Evolutionary conservation across 2,113 vertebrate genomes (phyloP).

Genomic region (Catharus fuscescens): DNA sequence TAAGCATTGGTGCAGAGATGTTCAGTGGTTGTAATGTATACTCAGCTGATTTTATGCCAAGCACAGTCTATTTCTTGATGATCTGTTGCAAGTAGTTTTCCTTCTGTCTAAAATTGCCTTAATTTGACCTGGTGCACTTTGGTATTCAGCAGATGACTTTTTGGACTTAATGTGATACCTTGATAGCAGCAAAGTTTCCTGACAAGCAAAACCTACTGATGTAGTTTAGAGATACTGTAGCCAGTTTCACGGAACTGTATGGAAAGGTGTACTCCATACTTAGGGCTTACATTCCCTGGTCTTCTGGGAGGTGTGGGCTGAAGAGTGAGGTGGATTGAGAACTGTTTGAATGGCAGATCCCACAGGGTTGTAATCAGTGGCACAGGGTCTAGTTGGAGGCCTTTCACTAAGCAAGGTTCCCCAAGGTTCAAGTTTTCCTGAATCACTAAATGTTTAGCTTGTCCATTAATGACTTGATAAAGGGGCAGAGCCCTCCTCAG

Average conservation of each 20-base stretch:
- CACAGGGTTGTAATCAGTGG: too few relatives aligned
- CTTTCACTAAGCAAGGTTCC: not conserved
- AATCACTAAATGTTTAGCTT: not conserved
- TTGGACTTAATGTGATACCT: not conserved
- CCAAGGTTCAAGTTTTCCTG: not conserved
- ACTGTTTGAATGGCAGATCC: not conserved
- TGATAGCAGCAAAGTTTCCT: not conserved
- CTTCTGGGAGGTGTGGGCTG: not conserved
- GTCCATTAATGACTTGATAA: not conserved
- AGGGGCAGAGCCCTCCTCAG: not conserved
- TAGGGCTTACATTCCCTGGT: not conserved
- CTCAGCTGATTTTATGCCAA: not conserved
- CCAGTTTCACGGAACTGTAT: rapidly evolving
- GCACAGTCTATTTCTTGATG: not conserved
- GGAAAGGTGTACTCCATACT: rapidly evolving
- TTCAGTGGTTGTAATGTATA: not conserved
- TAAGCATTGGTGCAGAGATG: not conserved
- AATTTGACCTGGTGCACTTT: not conserved
- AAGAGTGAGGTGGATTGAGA: not conserved
- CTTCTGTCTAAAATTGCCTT: not conserved
- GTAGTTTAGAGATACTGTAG: not conserved
- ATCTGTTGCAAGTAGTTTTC: not conserved
- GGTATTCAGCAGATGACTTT: not conserved
- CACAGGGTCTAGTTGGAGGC: not conserved
- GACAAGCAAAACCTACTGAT: not conserved